Percentiles rank a stretch among this genome's conserved stretches.
phyloP scores from a whole-genome alignment of 2,113 vertebrate species.

The Podarcis muralis region DNA sequence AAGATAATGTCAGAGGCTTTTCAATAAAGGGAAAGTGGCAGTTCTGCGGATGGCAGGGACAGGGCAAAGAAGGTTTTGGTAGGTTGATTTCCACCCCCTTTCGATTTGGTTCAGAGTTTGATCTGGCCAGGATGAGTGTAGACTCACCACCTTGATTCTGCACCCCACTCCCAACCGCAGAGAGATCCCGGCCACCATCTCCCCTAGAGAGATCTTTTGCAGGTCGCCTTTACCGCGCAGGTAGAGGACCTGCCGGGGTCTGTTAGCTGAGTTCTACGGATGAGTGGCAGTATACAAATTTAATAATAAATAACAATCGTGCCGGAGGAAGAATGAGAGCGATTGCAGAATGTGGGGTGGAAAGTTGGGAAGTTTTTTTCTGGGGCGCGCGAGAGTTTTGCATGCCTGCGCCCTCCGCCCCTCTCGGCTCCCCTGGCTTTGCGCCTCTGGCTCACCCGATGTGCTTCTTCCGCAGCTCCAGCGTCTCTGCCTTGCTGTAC shows the following conservation, averaged over 20 bases:
- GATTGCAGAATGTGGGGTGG: no score
- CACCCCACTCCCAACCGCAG: background rate
- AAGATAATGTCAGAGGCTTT: background rate
- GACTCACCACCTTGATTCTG: no score
- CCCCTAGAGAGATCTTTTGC: no score
- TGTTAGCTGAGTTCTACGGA: no score
- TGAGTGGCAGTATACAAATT: no score
- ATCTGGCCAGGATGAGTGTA: background rate
- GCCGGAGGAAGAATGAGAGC: no score
- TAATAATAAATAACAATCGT: no score
- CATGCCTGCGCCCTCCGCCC: background rate
- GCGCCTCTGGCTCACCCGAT: constrained; percentile 82
- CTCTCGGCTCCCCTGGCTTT: background rate
- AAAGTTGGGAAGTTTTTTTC: no score
- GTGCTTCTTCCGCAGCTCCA: constrained; percentile 85
- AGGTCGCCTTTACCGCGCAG: no score
- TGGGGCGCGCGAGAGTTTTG: no score
- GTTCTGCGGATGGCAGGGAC: background rate
- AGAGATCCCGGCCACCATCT: background rate
- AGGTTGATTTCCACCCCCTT: background rate
- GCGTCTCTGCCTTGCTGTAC: constrained; percentile 84
- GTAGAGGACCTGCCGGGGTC: no score
- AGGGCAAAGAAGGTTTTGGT: background rate
- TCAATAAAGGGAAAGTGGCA: background rate
- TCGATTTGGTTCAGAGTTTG: background rate